A percentile compares a stretch with the other conserved stretches of the same genome.
These are phyloP conservation scores for Phaetusa simplex DNA, from an alignment of 2,113 vertebrate species.

Conservation along the genomic window DNA sequence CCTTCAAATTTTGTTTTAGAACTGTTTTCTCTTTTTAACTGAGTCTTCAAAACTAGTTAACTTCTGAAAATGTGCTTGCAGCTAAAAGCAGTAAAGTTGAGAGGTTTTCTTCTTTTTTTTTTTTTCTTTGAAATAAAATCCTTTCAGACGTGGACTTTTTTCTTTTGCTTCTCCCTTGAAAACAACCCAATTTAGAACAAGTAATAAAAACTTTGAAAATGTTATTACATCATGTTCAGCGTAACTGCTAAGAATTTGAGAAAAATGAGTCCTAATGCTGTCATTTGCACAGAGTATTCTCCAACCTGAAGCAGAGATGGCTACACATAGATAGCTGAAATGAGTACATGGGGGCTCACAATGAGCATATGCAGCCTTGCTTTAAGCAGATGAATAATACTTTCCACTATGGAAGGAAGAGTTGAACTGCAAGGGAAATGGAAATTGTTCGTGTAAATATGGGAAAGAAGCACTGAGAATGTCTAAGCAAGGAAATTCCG, in stretches of 20 bases:
- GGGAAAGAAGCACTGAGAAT: neutral
- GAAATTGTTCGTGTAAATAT: neutral
- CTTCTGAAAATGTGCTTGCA: neutral
- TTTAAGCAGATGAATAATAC: neutral
- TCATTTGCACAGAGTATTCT: neutral
- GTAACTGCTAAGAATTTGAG: neutral
- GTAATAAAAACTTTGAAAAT: neutral
- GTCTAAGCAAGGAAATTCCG: neutral
- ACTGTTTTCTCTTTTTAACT: neutral
- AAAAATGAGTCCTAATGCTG: neutral
- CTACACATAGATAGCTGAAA: neutral
- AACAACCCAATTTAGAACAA: neutral
- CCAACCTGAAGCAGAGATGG: neutral
- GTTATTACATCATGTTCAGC: neutral
- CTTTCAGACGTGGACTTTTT: neutral
- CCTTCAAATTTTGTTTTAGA: neutral
- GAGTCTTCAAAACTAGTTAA: neutral
- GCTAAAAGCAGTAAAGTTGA: neutral
- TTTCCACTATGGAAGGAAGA: neutral
- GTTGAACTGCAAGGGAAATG: neutral
- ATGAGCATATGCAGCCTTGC: neutral
- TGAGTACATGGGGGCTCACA: neutral
- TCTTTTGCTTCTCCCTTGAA: neutral
- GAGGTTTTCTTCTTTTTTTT: neutral
- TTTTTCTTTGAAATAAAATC: neutral